Base-by-base conservation (phyloP, 2,888 invertebrate species). In the Parnassius mnemosyne region DNA sequence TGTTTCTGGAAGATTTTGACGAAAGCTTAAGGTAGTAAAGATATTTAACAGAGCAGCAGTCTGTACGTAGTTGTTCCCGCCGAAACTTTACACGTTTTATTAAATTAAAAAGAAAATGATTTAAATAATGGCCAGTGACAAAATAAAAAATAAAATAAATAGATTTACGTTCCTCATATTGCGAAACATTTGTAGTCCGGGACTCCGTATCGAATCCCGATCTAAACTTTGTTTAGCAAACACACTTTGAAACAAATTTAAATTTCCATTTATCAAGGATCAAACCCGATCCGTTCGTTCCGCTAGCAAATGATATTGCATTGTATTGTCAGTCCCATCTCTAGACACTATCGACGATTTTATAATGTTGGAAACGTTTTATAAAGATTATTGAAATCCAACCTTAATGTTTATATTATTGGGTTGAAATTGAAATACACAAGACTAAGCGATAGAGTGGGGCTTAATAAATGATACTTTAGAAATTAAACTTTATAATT, bases 221-320 rank as follows among this genome's bases (percentile, higher is more conserved):
- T 72, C 69, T 68, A 67, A 73, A 80, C 73, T 75, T 74, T 79
- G 78, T 80, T 78, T 79, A 69, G 73, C 77, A 71, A 71, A 74
- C 69, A 81, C 77, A 76, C 72, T 76, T 76, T 73, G 72, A 76
- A 80, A 79, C 81, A 81, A 83, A 82, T 85, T 83, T 79, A 81
- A 83, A 85, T 83, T 81, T 80, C 74, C 79, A 84, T 87, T 84
- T 83, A 82, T 84, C 83, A 81, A 74, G 78, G 73, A 82, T 80
- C 78, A 83, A 84, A 86, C 84, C 77, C 76, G 84, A 83, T 82
- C 67, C 71, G 75, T 86, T 85, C 77, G 83, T 72, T 78, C 73
- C 84, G 77, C 81, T 74, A 73, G 76, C 84, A 78, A 83, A 84
- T 83, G 81, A 83, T 81, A 83, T 82, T 76, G 80, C 79, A 84